Evolutionary conservation across 1,140 invertebrate species (phyloP).

Genomic region (Listronotus bonariensis): DNA sequence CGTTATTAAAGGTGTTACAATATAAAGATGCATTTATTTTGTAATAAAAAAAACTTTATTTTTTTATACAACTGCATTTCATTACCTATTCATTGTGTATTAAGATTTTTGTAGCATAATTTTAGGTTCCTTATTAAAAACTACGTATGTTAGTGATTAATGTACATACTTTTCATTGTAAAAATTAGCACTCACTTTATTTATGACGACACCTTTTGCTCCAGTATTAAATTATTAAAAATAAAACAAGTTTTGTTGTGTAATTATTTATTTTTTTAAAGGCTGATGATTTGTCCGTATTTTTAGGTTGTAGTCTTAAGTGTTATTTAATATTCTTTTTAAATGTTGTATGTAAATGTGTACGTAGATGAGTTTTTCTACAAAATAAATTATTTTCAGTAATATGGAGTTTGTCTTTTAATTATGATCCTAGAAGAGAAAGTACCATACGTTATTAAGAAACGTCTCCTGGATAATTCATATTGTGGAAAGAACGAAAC

Average conservation of each 20-base stretch:
- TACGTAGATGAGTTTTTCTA: conserved; percentile 9
- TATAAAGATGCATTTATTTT: no score
- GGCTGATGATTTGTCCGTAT: conserved; percentile 17
- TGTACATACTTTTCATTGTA: conserved; percentile 5
- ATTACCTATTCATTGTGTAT: no score
- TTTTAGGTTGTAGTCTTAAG: conserved; percentile 9
- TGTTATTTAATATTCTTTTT: conserved; percentile 9
- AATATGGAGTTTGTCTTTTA: not conserved
- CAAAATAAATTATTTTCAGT: conserved; percentile 28
- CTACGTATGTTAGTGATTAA: not conserved
- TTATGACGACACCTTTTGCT: conserved; percentile 14
- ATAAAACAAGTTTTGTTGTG: conserved; percentile 10
- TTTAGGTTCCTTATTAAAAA: conserved; percentile 10
- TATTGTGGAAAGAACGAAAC: no score
- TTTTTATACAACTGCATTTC: no score
- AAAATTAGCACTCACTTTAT: conserved; percentile 5
- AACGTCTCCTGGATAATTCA: no score
- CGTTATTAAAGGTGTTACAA: no score
- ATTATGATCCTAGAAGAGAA: no score
- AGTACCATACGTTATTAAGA: no score
- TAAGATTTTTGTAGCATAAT: not conserved
- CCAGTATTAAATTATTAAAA: conserved; percentile 25
- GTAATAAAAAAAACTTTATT: no score
- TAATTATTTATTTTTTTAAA: conserved; percentile 28
- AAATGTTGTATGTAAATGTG: conserved; percentile 20